Evolutionary conservation across 2,113 vertebrate genomes (phyloP), one percentile per base, ranked within the genome.

Genomic region (Callionymus lyra): DNA sequence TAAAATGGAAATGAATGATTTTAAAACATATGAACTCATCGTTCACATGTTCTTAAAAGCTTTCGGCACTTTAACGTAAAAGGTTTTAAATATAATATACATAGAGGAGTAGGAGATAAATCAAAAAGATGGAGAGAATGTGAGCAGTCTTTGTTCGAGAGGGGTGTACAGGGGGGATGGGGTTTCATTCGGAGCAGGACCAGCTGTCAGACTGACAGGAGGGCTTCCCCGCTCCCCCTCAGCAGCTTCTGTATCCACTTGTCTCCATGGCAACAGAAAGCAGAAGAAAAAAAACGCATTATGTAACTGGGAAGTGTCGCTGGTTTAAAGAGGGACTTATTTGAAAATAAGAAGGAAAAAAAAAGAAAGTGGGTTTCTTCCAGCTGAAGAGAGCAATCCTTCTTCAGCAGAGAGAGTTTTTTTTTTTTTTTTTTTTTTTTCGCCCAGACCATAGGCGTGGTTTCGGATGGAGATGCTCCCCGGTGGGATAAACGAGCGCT

Each of bases 401-500:
- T 27, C 21, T 27, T 27, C 21, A 27, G 21, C 15, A n/a, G 2
- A 45, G 34, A 33, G 44, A 32, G 44, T 34, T 31, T 32, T 45
- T n/a, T n/a, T 44, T 34, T 34, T 12, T 1, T n/a, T 38, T 38
- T 38, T 14, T 18, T 10, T 18, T 42, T n/a, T 27, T 58, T 47
- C 13, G 37, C 63, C 34, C 59, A 61, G 58, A 50, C 10, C 59
- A 58, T 63, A 74, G 79, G 76, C 72, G 79, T 82, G 79, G 76
- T 77, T 72, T 69, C 73, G 68, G 68, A 74, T 67, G 64, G 56
- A 74, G 77, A 76, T 65, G 75, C 71, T 77, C 73, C 71, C 21
- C 21, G 21, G 4, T 4, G 21, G 21, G 21, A 27, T 27, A 27
- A 27, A 27, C 21, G 21, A 27, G 21, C 21, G 21, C 21, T 4